Conservation (phyloP, 2,113 vertebrate species). For the Nettapus auritus region DNA sequence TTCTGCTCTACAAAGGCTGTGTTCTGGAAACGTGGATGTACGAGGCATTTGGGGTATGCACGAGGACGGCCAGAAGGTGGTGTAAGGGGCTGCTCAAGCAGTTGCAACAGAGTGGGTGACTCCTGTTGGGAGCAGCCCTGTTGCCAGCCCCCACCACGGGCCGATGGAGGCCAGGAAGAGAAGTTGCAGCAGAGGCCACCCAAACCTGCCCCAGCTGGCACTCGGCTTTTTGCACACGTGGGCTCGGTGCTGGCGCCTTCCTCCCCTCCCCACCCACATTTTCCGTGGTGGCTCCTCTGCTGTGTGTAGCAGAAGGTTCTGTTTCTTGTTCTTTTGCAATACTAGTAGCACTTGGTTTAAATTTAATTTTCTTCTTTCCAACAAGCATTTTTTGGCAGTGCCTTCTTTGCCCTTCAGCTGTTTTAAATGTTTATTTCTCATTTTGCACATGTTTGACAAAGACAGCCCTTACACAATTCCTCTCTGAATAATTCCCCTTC, state of each 20-base stretch:
- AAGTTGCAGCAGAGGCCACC: background rate
- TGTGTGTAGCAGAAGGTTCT: conserved; percentile 9
- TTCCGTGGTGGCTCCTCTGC: background rate
- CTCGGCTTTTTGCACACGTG: accelerated
- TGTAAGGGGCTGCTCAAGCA: background rate
- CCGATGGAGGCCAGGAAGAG: background rate
- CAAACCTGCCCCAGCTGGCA: accelerated
- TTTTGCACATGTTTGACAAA: conserved; percentile 71
- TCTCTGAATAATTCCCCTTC: conserved; percentile 40
- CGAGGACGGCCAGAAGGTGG: background rate
- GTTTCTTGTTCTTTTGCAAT: conserved; percentile 57
- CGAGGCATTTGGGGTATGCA: background rate
- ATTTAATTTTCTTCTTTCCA: conserved; percentile 61
- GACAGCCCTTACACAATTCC: conserved; percentile 57
- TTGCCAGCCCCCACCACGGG: background rate
- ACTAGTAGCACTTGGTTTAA: conserved; percentile 54
- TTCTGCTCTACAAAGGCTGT: background rate
- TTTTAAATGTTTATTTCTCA: conserved; percentile 60
- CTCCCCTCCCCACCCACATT: background rate
- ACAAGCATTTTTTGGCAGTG: conserved; percentile 27
- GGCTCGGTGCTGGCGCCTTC: background rate
- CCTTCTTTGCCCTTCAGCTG: conserved; percentile 49
- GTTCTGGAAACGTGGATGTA: accelerated
- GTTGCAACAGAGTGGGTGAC: accelerated
- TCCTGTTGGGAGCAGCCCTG: background rate